These are phyloP conservation scores for Pristis pectinata DNA, from an alignment of 2,797 vertebrate genomes.

Conservation along the genomic window DNA sequence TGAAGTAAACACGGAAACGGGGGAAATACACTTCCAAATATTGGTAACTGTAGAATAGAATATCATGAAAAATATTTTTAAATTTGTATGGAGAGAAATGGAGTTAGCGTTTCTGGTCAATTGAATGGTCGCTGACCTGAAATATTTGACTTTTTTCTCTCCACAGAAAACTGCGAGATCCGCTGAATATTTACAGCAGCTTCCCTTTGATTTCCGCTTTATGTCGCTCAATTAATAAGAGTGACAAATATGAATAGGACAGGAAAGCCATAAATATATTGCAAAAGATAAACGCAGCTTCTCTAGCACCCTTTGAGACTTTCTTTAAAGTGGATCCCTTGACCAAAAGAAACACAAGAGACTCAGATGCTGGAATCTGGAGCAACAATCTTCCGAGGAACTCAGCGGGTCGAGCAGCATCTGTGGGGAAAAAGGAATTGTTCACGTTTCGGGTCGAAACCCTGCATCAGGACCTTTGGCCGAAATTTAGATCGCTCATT, in stretches of 20 bases:
- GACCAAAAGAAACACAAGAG: too few relatives aligned
- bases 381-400: too few relatives aligned
- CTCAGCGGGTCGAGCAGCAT: too few relatives aligned
- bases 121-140: too few relatives aligned
- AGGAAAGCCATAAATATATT: neutral
- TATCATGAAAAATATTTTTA: neutral
- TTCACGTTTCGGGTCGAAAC: too few relatives aligned
- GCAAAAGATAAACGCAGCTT: neutral
- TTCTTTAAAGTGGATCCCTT: neutral
- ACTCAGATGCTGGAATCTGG: too few relatives aligned
- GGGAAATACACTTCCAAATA: neutral
- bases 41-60: neutral
- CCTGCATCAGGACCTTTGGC: neutral
- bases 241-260: neutral
- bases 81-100: too few relatives aligned
- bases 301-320: neutral
- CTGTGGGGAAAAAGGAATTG: too few relatives aligned
- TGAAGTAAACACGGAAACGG: neutral
- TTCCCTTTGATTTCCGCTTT: neutral
- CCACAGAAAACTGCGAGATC: too few relatives aligned
- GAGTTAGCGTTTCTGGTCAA: too few relatives aligned
- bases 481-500: neutral
- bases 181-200: too few relatives aligned
- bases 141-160: too few relatives aligned
- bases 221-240: neutral